Evolutionary conservation across 2,113 vertebrate genomes (phyloP).

Genomic region (Scytalopus superciliaris): DNA sequence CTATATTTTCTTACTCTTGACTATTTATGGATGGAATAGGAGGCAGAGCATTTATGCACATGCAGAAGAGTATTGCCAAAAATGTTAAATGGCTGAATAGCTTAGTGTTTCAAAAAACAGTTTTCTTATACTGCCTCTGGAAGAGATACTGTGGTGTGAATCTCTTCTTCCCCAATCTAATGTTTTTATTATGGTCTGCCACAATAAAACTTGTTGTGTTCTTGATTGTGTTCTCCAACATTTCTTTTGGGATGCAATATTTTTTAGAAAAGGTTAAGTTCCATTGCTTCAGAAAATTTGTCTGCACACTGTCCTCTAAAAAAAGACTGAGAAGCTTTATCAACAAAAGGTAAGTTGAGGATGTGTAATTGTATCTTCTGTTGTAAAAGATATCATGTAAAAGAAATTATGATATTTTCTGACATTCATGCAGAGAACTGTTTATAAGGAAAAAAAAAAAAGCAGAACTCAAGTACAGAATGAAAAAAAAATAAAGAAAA

Average conservation of each 20-base stretch:
- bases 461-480: neutral
- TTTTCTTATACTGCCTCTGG: neutral
- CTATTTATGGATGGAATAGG: neutral
- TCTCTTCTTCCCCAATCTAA: neutral
- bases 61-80: neutral
- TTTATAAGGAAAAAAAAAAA: neutral
- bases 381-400: neutral
- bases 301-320: neutral
- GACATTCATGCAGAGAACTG: neutral
- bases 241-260: neutral
- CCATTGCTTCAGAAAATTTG: neutral
- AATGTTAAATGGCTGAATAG: neutral
- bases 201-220: neutral
- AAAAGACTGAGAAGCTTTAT: neutral
- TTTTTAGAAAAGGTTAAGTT: neutral
- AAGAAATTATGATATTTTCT: neutral
- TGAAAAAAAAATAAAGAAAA: neutral
- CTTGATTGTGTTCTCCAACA: neutral
- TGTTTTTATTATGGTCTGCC: neutral
- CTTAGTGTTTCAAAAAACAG: neutral
- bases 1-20: neutral
- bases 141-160: neutral
- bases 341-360: neutral
- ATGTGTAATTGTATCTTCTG: neutral
- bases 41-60: neutral